Conservation (phyloP, 2,797 vertebrate genomes). For the Amniataba percoides region DNA sequence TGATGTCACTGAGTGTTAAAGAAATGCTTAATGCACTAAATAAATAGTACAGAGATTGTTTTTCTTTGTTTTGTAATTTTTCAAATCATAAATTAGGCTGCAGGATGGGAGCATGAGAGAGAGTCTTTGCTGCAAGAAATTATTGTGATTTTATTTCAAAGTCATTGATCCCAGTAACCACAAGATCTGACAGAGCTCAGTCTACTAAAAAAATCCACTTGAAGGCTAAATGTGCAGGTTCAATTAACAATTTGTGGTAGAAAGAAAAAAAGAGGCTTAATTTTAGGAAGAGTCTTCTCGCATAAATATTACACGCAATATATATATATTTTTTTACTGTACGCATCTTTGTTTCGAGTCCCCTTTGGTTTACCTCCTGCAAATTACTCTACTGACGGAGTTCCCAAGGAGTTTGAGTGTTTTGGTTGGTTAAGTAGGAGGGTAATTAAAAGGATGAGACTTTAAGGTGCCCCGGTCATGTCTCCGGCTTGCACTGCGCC, state of each 20-base stretch:
- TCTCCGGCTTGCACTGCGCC: constrained; percentile 37
- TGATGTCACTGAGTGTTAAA: not conserved
- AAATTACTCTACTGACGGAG: constrained; percentile 44
- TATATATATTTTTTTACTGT: constrained; percentile 2
- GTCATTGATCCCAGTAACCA: not conserved
- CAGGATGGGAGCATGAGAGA: not conserved
- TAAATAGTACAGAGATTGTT: not conserved
- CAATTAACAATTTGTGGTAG: constrained; percentile 1
- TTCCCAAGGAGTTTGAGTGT: constrained; percentile 44
- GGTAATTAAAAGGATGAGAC: constrained; percentile 67
- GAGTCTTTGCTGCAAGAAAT: not conserved
- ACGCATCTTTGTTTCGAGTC: not conserved
- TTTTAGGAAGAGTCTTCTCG: not conserved
- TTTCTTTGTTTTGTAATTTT: not conserved
- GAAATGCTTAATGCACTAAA: not conserved
- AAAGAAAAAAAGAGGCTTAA: not conserved
- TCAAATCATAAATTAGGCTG: not conserved
- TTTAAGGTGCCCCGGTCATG: constrained; percentile 43
- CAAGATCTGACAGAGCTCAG: not conserved
- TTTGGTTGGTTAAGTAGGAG: constrained; percentile 45
- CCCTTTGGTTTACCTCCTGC: constrained; percentile 24
- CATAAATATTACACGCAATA: constrained; percentile 7
- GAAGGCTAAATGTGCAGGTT: constrained; percentile 13
- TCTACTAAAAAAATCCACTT: constrained; percentile 25
- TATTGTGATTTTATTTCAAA: not conserved